Evolutionary conservation across 2,888 invertebrate species (phyloP), one percentile per base, ranked within the genome.

Genomic region (Sarcophaga rosellei): DNA sequence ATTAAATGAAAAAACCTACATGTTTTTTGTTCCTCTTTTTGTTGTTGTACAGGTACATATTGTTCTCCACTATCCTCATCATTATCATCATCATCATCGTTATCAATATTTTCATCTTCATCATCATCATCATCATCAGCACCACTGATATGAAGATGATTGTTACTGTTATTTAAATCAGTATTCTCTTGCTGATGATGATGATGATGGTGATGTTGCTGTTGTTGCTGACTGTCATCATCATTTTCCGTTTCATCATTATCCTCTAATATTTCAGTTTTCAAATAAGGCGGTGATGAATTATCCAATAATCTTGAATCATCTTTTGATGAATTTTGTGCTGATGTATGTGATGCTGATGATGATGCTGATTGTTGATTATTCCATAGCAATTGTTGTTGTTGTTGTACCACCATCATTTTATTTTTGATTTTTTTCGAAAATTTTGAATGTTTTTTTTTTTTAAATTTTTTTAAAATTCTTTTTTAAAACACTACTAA

Each of bases 321-420:
- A 87, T 90, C 85, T 72, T 85, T 88, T 70, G 86, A 61, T 45
- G 86, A 79, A 57, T 77, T 65, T 63, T 76, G 44, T 77, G 75
- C 66, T 65, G 73, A 5, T 8, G 84, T 15, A 2, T 53, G 15
- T 53, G 53, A 59, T 1, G 88, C 85, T 83, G 84, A 45, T 15
- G 73, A 59, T 1, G 88, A 85, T 80, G 84, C 23, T 15, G 73
- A 21, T 69, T 73, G 77, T 72, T 84, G 81, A 70, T 53, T 86
- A 86, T 89, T 91, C 92, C 91, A 91, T 63, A 91, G 88, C 80
- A 89, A 89, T 87, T 90, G 91, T 89, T 92, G 91, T 88, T 91
- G 91, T 88, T 92, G 91, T 88, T 91, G 91, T 88, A 92, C 88
- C 88, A 91, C 87, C 90, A 90, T 90, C 90, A 90, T 90, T 75